Evolutionary conservation across 2,797 vertebrate species (phyloP).

Genomic region (Pangasius sanitwongsei): DNA sequence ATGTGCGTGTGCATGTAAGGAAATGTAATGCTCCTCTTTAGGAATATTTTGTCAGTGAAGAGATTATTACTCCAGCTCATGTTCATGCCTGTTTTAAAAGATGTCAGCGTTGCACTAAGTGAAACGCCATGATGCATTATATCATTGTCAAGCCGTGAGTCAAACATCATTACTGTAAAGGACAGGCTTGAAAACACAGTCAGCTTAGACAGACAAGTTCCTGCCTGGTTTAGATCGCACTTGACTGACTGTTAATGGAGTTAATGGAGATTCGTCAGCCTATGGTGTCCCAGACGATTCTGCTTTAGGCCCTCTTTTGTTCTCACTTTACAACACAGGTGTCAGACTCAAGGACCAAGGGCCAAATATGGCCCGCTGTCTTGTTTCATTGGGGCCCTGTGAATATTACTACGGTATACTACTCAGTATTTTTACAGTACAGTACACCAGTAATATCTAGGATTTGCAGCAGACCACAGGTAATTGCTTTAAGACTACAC

Average conservation of each 20-base stretch:
- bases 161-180: conserved; percentile 8
- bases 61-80: neutral
- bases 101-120: neutral
- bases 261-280: neutral
- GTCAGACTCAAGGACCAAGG: neutral
- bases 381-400: neutral
- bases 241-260: conserved; percentile 2
- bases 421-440: neutral
- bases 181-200: conserved; percentile 14
- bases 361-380: neutral
- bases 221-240: neutral
- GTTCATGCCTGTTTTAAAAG: neutral
- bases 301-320: neutral
- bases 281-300: neutral
- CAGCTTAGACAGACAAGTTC: neutral
- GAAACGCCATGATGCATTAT: neutral
- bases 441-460: neutral
- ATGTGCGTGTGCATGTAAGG: neutral
- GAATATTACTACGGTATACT: neutral
- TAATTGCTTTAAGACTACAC: neutral
- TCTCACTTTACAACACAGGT: neutral
- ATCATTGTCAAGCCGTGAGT: conserved; percentile 1
- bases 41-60: neutral
- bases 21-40: neutral
- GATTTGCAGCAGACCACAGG: neutral